phyloP scores from a whole-genome alignment of 2,888 invertebrate genomes.

The Hermaeophaga mercurialis region DNA sequence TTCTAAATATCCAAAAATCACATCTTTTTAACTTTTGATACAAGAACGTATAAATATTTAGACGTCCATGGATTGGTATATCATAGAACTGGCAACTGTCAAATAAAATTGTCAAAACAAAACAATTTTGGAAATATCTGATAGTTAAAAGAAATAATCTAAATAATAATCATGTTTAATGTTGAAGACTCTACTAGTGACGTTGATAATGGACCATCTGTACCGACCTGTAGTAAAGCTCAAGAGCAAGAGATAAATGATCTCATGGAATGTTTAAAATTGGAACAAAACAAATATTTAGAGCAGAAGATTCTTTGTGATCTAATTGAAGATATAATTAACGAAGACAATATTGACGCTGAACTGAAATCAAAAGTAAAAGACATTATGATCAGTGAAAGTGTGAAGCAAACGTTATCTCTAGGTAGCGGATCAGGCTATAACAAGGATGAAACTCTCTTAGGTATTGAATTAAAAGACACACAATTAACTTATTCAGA shows the following conservation, averaged over 20 bases:
- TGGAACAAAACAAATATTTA: slow-evolving; percentile 44
- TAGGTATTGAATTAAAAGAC: slow-evolving; percentile 31
- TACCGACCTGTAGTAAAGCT: too few relatives aligned
- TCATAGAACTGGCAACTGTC: too few relatives aligned
- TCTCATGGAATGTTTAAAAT: slow-evolving; percentile 43
- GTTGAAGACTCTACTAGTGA: slow-evolving; percentile 26
- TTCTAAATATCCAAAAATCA: too few relatives aligned
- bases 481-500: slow-evolving; percentile 52
- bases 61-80: too few relatives aligned
- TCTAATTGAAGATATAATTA: slow-evolving; percentile 42
- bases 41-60: too few relatives aligned
- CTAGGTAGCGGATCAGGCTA: slow-evolving; percentile 23
- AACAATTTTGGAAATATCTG: too few relatives aligned
- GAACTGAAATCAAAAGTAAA: slow-evolving; percentile 44
- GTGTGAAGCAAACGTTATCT: slow-evolving; percentile 36
- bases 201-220: too few relatives aligned
- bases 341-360: slow-evolving; percentile 34
- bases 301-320: slow-evolving; percentile 46
- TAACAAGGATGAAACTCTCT: slow-evolving; percentile 19
- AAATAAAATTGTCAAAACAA: too few relatives aligned
- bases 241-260: too few relatives aligned
- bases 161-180: slow-evolving; percentile 36
- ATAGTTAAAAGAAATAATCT: too few relatives aligned
- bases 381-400: slow-evolving; percentile 40
- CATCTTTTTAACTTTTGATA: too few relatives aligned